Evolutionary conservation across 2,888 invertebrate species (phyloP).

Genomic region (Salticus scenicus): DNA sequence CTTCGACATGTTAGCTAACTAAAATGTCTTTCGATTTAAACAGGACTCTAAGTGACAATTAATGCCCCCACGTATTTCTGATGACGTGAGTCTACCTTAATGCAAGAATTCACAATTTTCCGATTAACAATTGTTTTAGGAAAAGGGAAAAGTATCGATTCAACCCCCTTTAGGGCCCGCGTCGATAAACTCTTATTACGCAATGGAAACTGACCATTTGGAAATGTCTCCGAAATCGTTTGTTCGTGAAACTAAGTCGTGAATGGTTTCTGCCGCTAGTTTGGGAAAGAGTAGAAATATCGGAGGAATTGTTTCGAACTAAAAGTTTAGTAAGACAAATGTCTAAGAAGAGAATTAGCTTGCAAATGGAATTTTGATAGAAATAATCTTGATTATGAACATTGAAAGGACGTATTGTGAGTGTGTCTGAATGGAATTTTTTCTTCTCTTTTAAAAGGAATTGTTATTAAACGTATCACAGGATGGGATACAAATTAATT

Average conservation of each 20-base stretch:
- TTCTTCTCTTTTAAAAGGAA: too few relatives aligned
- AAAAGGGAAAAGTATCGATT: slow-evolving; percentile 6
- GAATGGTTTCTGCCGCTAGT: background rate
- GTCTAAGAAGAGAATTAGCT: too few relatives aligned
- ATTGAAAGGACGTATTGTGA: too few relatives aligned
- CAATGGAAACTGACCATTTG: slow-evolving; percentile 7
- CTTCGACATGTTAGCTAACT: background rate
- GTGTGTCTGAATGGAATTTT: too few relatives aligned
- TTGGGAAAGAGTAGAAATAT: background rate
- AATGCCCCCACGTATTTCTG: background rate
- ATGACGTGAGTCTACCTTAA: background rate
- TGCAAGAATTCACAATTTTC: background rate
- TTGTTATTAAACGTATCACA: too few relatives aligned
- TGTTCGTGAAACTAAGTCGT: background rate
- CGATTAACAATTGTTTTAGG: background rate
- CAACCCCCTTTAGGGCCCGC: background rate
- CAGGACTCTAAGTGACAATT: background rate
- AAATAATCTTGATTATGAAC: too few relatives aligned
- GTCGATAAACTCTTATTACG: background rate
- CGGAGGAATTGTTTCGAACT: background rate
- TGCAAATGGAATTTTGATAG: too few relatives aligned
- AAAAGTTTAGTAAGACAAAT: too few relatives aligned
- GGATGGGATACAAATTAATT: too few relatives aligned
- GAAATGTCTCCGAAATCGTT: background rate
- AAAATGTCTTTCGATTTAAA: background rate